Evolutionary conservation across 2,797 vertebrate species (phyloP).

Genomic region (Labroides dimidiatus): DNA sequence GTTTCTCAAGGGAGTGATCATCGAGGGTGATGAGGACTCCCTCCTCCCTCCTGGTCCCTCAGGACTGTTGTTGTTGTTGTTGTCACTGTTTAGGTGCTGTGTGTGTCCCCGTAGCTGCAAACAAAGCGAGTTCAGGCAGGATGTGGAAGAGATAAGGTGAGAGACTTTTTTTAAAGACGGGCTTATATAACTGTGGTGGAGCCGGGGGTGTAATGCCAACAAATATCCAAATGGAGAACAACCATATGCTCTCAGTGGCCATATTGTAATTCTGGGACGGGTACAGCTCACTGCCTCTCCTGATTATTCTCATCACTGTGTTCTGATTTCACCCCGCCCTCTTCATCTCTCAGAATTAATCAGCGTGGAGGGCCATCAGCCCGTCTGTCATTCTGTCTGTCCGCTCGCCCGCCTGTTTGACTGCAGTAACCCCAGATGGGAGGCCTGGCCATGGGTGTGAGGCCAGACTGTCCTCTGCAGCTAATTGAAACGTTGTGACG

Average conservation of each 20-base stretch:
- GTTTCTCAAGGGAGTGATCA: conserved; percentile 70
- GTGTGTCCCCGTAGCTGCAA: conserved; percentile 56
- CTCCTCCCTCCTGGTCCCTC: conserved; percentile 26
- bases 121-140: conserved; percentile 58
- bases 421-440: conserved; percentile 73
- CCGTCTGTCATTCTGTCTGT: conserved; percentile 61
- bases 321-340: conserved; percentile 60
- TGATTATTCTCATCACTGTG: conserved; percentile 64
- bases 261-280: conserved; percentile 64
- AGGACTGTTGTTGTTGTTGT: conserved; percentile 64
- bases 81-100: conserved; percentile 36
- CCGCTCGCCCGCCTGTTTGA: conserved; percentile 60
- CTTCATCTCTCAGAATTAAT: conserved; percentile 68
- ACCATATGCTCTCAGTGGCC: conserved; percentile 65
- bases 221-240: conserved; percentile 54
- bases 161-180: conserved; percentile 52
- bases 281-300: conserved; percentile 60
- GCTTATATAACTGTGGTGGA: conserved; percentile 59
- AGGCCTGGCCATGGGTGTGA: conserved; percentile 64
- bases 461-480: conserved; percentile 75
- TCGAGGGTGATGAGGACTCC: conserved; percentile 40
- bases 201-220: conserved; percentile 56
- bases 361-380: conserved; percentile 63
- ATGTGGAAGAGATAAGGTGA: conserved; percentile 48
- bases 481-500: conserved; percentile 80